Conservation (phyloP, 2,888 invertebrate genomes). For the Eledone cirrhosa region DNA sequence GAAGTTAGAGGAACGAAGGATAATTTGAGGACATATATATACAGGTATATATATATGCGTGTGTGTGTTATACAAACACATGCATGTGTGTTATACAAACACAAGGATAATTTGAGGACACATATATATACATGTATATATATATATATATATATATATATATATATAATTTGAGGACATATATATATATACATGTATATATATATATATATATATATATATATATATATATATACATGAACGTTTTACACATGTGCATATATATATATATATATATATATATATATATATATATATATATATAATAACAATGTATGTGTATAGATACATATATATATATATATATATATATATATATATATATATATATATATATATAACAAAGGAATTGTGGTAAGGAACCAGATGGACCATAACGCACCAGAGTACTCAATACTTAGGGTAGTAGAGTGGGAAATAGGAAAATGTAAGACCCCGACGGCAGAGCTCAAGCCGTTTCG, state of each 20-base stretch:
- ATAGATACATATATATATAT: too few relatives aligned
- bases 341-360: too few relatives aligned
- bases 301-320: too few relatives aligned
- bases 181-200: neutral
- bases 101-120: neutral
- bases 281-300: constrained; percentile 10
- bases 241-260: neutral
- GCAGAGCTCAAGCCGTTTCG: too few relatives aligned
- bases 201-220: neutral
- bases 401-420: too few relatives aligned
- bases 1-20: neutral
- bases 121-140: neutral
- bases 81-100: neutral
- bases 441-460: too few relatives aligned
- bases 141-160: neutral
- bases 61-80: neutral
- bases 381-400: too few relatives aligned
- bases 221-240: neutral
- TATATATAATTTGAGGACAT: neutral
- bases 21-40: neutral
- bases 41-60: neutral
- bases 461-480: too few relatives aligned
- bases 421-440: too few relatives aligned
- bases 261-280: constrained; percentile 6
- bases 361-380: too few relatives aligned